Evolutionary conservation across 2,888 invertebrate species (phyloP).

Genomic region (Agrochola macilenta): DNA sequence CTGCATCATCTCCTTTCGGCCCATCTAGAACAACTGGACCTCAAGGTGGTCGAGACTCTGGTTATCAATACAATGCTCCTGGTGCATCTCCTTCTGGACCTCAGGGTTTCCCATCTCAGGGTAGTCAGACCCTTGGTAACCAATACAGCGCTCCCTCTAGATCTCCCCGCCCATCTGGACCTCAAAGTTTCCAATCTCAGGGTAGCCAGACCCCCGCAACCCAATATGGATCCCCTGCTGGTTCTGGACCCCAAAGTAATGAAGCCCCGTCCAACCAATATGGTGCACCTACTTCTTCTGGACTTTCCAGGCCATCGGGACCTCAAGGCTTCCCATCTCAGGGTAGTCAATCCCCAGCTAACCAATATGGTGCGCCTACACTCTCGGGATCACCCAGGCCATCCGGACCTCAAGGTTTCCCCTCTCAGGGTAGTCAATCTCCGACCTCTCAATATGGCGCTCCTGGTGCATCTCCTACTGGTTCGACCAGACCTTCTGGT

Average conservation of each 20-base stretch:
- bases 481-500: slow-evolving; percentile 18
- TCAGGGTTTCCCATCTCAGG: slow-evolving; percentile 37
- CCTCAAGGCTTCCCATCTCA: slow-evolving; percentile 33
- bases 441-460: slow-evolving; percentile 43
- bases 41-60: slow-evolving; percentile 32
- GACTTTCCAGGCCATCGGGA: slow-evolving; percentile 29
- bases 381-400: slow-evolving; percentile 31
- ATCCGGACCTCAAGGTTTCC: slow-evolving; percentile 25
- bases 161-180: slow-evolving; percentile 33
- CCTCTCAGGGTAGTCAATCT: slow-evolving; percentile 37
- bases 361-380: slow-evolving; percentile 47
- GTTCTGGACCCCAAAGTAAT: slow-evolving; percentile 27
- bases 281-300: slow-evolving; percentile 30
- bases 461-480: slow-evolving; percentile 27
- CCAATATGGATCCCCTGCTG: slow-evolving; percentile 31
- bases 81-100: slow-evolving; percentile 41
- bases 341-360: slow-evolving; percentile 16
- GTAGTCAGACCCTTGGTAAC: slow-evolving; percentile 15
- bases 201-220: slow-evolving; percentile 12
- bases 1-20: slow-evolving; percentile 26
- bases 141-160: slow-evolving; percentile 40
- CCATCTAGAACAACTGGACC: slow-evolving; percentile 18
- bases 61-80: slow-evolving; percentile 57
- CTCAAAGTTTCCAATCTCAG: slow-evolving; percentile 45
- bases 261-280: slow-evolving; percentile 38